These are phyloP conservation scores for Ophonus ardosiacus DNA, from an alignment of 2,888 invertebrate genomes.

Conservation along the genomic window DNA sequence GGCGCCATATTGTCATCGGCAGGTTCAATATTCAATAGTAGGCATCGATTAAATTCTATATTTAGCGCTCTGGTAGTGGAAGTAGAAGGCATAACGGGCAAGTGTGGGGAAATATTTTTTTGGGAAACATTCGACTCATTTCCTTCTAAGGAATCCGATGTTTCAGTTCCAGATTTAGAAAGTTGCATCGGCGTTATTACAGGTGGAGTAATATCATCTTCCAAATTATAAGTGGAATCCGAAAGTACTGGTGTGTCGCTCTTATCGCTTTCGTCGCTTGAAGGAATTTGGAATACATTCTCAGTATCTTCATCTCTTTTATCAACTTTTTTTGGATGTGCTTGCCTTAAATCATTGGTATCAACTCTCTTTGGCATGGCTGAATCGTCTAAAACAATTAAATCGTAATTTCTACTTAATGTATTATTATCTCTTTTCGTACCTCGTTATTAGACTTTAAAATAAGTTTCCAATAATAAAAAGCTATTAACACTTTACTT, in stretches of 20 bases:
- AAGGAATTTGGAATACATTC: background rate
- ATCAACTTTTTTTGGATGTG: background rate
- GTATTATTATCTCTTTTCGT: no score
- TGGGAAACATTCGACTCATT: background rate
- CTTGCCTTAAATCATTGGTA: background rate
- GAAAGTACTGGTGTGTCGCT: background rate
- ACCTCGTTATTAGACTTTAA: no score
- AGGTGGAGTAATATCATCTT: background rate
- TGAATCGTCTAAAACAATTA: background rate
- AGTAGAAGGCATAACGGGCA: background rate
- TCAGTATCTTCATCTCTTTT: background rate
- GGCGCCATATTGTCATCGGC: background rate
- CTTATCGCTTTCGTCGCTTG: background rate
- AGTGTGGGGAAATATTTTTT: constrained; percentile 1
- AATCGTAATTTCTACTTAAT: background rate
- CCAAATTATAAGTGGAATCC: constrained; percentile 4
- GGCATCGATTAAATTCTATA: constrained; percentile 20
- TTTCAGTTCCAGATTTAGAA: background rate
- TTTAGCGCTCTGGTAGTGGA: background rate
- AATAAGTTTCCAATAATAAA: no score
- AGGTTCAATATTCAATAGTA: background rate
- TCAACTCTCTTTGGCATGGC: background rate
- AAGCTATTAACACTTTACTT: no score
- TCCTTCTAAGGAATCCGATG: background rate
- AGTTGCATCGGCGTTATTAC: background rate